Percentiles rank a stretch among this genome's conserved stretches.
These are phyloP conservation scores for Apaloderma vittatum DNA, from an alignment of 2,113 vertebrate species.

Conservation along the genomic window DNA sequence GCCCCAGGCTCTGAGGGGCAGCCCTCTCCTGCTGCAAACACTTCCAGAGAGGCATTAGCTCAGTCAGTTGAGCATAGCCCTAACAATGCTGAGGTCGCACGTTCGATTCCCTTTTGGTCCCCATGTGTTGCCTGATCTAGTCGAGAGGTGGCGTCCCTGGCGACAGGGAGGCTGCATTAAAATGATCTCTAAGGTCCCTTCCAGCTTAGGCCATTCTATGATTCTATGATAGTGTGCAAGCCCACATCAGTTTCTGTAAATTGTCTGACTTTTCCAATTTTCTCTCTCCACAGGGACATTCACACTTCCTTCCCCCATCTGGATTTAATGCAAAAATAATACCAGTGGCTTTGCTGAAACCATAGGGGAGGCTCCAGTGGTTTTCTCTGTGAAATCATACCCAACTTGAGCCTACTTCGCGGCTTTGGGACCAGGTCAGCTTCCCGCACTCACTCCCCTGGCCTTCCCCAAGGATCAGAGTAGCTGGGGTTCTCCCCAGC, in stretches of 20 bases:
- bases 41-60: neutral
- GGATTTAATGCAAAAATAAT: neutral
- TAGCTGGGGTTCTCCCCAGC: fast-evolving
- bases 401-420: fast-evolving
- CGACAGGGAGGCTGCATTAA: too few species aligned
- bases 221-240: neutral
- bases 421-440: neutral
- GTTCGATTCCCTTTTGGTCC: too few species aligned
- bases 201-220: too few species aligned
- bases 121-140: too few species aligned
- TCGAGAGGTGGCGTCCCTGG: too few species aligned
- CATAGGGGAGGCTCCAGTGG: fast-evolving
- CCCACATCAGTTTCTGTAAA: neutral
- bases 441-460: neutral
- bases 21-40: neutral
- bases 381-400: neutral
- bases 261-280: neutral
- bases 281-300: neutral
- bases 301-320: neutral
- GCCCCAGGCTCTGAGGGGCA: neutral
- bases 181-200: too few species aligned
- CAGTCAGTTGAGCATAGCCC: too few species aligned
- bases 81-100: too few species aligned
- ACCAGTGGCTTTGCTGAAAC: neutral
- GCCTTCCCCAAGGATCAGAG: neutral